Base-by-base conservation (phyloP, 2,888 invertebrate species). In the Dorcus parallelipipedus region DNA sequence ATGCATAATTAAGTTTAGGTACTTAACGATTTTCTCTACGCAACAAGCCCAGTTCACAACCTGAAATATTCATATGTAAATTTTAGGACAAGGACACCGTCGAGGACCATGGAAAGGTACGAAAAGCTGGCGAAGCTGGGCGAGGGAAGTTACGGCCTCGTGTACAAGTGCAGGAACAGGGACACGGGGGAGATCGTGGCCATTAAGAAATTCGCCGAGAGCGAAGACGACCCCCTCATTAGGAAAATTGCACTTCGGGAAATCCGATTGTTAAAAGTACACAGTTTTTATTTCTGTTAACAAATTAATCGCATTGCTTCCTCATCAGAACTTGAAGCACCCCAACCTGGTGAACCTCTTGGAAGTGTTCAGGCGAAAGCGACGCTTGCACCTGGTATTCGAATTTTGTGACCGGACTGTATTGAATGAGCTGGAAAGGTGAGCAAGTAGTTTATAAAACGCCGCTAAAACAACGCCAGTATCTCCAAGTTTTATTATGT, bases 321-420 rank as follows among this genome's bases (percentile, higher is more conserved):
- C 7, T 33, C 40, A 33, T 3, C 82, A 99, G 97, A 97, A 97
- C 81, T 82, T 99, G 65, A 98, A 97, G 77, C 98, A 99, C 79
- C 95, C 95, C 3, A 99, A 99, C 80, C 81, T 99, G 73, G 95
- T 99, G 54, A 97, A 97, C 75, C 83, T 99, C 62, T 85, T 99
- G 72, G 99, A 99, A 81, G 98, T 99, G 58, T 99, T 99, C 79
- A 88, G 97, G 61, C 84, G 95, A 63, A 96, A 96, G 78, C 85
- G 96, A 61, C 93, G 97, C 73, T 83, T 99, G 51, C 98, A 99
- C 80, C 84, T 99, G 61, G 99, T 99, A 38, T 99, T 99, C 80
- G 98, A 99, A 80, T 98, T 91, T 81, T 98, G 99, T 76, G 98
- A 99, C 76, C 89, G 95, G 74, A 99, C 98, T 1, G 93, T 99